Base-by-base conservation (phyloP, 1,140 invertebrate species). In the Micrasema longulum region DNA sequence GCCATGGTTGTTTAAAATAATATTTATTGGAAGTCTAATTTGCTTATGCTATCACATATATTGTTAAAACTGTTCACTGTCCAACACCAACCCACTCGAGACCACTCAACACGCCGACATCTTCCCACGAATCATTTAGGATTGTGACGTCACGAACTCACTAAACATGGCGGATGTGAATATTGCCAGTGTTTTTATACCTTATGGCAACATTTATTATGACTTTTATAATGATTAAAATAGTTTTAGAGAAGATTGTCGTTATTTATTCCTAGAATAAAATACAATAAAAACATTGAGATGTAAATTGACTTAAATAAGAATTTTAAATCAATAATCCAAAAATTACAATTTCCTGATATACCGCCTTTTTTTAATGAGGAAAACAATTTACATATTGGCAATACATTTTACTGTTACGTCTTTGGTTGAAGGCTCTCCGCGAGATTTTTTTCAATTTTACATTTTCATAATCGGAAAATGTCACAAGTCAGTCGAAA, bases 81-180 rank as follows among this genome's bases (percentile, higher is more conserved):
- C 69, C 69, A 35, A 47, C 60, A 53, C 60, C 48, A 53, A 35
- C 48, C 48, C 48, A n/a, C n/a, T n/a, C n/a, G n/a, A n/a, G n/a
- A n/a, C n/a, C n/a, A n/a, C 47, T 71, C 69, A 69, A 69, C 68
- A 69, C 68, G 57, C 68, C 68, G 68, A 69, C 68, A 69, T 69
- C 68, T 69, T 57, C 66, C 53, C 64, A 67, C 64, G 64, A 67
- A 57, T 69, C 66, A 69, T 69, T 60, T 69, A 18, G 18, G 36
- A 47, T 23, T 41, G 55, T 69, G 68, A 69, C 68, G 68, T 69
- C 68, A 69, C 68, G 52, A n/a, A n/a, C n/a, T n/a, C n/a, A n/a
- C n/a, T n/a, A 23, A 43, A 55, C 12, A 69, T 69, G 66, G 66
- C 66, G 26, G 36, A 69, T 20, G 18, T 18, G 6, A 53, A 23